Evolutionary conservation across 2,888 invertebrate species (phyloP), one percentile per base, ranked within the genome.

Genomic region (Nemotelus nigrinus): DNA sequence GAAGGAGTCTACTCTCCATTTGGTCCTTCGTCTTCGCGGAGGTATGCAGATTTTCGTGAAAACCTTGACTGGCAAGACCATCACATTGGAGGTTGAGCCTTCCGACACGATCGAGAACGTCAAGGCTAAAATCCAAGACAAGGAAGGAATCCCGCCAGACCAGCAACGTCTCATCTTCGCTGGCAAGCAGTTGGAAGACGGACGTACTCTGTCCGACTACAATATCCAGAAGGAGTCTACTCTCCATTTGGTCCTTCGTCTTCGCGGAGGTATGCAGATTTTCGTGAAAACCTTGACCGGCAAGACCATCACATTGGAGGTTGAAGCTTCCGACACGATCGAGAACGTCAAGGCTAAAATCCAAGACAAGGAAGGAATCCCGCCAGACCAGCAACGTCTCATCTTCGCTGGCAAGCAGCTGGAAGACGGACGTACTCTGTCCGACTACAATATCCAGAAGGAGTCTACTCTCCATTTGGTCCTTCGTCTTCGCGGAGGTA

Each of bases 1-100:
- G 48, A 78, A 78, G 68, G 78, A 78, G 48, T 78, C 78, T 1
- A 78, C 78, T 2, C 70, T 78, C 47, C 78, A 78, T 45, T 71
- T 78, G 55, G 78, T 78, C 3, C 68, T 78, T 3, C 78, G 78
- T 78, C 76, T 78, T 2, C 75, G 78, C 2, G 78, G 78, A 39
- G 78, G 78, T 47, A 78, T 78, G 78, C 78, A 78, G 48, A 78
- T 78, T 8, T 78, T 78, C 64, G 78, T 78, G 2, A 78, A 78
- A 45, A 78, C 78, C 1, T 64, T 78, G 45, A 78, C 78, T 10
- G 78, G 78, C 8, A 78, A 78, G 43, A 78, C 78, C 39, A 78
- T 78, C 8, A 78, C 78, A 2, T 78, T 78, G 57, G 78, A 78
- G 48, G 78, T 78, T 43, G 78, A 78, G 44, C 53, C 78, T n/a